Conservation (phyloP, 35 echinoderm and acorn worm genomes). For the Patiria miniata region DNA sequence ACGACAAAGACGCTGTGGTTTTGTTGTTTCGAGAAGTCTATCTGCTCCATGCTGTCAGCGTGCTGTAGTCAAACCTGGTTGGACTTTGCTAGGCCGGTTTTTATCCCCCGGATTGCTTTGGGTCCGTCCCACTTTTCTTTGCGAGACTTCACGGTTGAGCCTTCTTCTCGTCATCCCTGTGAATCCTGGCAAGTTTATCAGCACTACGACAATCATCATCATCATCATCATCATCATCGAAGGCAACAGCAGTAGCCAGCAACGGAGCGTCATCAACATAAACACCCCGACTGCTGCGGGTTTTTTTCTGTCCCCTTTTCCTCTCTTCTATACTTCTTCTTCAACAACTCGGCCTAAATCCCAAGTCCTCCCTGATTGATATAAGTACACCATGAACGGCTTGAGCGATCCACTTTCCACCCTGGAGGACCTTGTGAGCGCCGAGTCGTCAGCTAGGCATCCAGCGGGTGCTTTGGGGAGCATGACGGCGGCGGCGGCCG, state of each 20-base stretch:
- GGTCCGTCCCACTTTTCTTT: constrained; percentile 5
- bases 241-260: background rate
- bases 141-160: background rate
- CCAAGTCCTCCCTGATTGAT: constrained; percentile 31
- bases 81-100: constrained; percentile 15
- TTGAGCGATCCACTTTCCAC: constrained; percentile 43
- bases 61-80: background rate
- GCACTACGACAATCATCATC: background rate
- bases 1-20: too few relatives aligned
- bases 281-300: background rate
- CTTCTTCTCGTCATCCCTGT: background rate
- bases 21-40: too few relatives aligned
- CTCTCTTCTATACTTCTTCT: background rate
- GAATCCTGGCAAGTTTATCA: background rate
- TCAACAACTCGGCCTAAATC: background rate
- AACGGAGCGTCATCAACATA: background rate
- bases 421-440: constrained; percentile 43
- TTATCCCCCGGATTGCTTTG: background rate
- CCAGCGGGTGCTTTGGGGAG: constrained; percentile 21
- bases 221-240: background rate
- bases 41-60: background rate
- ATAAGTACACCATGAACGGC: constrained; percentile 44
- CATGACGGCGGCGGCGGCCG: constrained; percentile 11
- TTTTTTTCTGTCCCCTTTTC: background rate
- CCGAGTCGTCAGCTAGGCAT: constrained; percentile 32